Percentiles rank a stretch among this genome's conserved stretches.
phyloP scores from a whole-genome alignment of 1,140 invertebrate species.

The Galendromus occidentalis region DNA sequence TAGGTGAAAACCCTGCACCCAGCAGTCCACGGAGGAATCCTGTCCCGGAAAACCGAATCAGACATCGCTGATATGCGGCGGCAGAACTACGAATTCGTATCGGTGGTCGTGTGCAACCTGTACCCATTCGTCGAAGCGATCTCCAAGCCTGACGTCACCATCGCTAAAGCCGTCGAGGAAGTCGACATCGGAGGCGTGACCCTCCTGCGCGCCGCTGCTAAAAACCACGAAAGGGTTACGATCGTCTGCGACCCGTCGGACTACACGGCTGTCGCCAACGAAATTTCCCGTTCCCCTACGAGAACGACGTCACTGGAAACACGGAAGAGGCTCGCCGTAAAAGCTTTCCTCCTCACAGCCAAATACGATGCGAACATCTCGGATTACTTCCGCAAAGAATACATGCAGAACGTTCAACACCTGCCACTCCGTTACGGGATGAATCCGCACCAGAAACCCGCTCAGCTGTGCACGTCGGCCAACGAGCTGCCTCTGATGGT shows the following conservation, averaged over 20 bases:
- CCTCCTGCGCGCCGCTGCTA: conserved; percentile 77
- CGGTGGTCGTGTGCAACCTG: conserved; percentile 78
- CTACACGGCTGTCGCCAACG: conserved; percentile 38
- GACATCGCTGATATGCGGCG: conserved; percentile 59
- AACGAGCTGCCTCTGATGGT: conserved; percentile 64
- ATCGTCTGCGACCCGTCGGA: conserved; percentile 80
- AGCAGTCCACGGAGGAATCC: conserved; percentile 72
- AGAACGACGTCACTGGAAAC: conserved; percentile 36
- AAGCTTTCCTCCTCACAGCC: conserved; percentile 89
- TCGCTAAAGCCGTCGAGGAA: conserved; percentile 84
- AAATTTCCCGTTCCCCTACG: background rate
- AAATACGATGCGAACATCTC: conserved; percentile 84
- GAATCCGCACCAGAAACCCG: conserved; percentile 94
- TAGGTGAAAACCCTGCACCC: conserved; percentile 93
- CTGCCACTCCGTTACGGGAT: conserved; percentile 78
- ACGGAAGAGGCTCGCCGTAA: conserved; percentile 40
- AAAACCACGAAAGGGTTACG: conserved; percentile 88
- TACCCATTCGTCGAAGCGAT: conserved; percentile 88
- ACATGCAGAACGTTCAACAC: conserved; percentile 52
- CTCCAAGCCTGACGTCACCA: conserved; percentile 52
- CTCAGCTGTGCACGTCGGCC: conserved; percentile 66
- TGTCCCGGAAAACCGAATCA: conserved; percentile 45
- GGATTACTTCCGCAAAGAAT: conserved; percentile 83
- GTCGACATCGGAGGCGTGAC: conserved; percentile 59
- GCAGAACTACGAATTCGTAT: conserved; percentile 19